Base-by-base conservation (phyloP, 2,113 vertebrate species). In the Rissa tridactyla region DNA sequence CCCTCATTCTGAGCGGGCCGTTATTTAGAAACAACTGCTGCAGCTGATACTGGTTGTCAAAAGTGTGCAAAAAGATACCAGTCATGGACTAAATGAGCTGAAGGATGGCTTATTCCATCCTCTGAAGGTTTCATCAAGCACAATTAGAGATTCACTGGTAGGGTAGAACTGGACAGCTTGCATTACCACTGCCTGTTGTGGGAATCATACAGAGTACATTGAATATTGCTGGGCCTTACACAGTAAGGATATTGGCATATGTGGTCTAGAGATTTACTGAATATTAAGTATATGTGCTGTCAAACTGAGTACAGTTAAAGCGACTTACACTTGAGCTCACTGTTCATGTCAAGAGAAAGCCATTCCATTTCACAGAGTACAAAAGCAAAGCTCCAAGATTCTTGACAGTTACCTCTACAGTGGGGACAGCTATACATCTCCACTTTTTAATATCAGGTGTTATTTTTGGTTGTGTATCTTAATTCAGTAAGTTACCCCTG, bases 311-410 rank as follows among this genome's bases (percentile, higher is more conserved):
- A 27, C 58, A 49, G 30, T 81, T 27, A 78, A 81, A 91, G 29
- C 47, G 86, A 61, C 27, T 87, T 82, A 38, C 2, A 21, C 14
- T 47, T 70, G 30, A 84, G 18, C 51, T 94, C 61, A 47, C 66
- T 0, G 0, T 16, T 82, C 14, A 1, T 25, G 18, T 68, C 1
- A 36, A 32, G 3, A 70, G 34, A 54, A 25, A 64, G 32, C 65
- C 86, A 13, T 42, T 88, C 11, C 6, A 7, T 69, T 47, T 75
- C 49, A 79, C 34, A 71, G 17, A 71, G 22, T 11, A 73, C 55
- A 66, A 82, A 32, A 76, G 16, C 64, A 77, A 73, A 86, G 23
- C 15, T 86, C 17, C 20, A 55, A 64, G 51, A 29, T 76, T 46
- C 7, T 46, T 86, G 46, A n/a, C 49, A 62, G 0, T 62, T 73